Evolutionary conservation across 2,797 vertebrate species (phyloP).

Genomic region (Sebastes oblongus): DNA sequence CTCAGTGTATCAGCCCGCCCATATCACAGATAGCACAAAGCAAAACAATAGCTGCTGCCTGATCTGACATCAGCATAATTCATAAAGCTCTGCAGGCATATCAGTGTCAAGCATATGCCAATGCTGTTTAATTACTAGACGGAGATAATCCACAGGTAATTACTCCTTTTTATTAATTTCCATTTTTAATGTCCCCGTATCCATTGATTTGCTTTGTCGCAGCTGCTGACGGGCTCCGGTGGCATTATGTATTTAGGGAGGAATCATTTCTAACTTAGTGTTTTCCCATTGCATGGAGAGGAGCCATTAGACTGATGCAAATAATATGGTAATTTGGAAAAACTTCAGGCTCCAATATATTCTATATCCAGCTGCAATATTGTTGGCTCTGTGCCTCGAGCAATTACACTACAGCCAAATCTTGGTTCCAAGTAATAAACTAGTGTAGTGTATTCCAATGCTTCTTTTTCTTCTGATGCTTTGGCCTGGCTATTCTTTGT

Average conservation of each 20-base stretch:
- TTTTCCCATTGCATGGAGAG: constrained; percentile 23
- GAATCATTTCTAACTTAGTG: constrained; percentile 39
- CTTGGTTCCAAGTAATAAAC: constrained; percentile 29
- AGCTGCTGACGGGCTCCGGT: constrained; percentile 36
- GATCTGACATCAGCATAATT: constrained; percentile 61
- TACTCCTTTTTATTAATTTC: constrained; percentile 72
- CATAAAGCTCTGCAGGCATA: constrained; percentile 58
- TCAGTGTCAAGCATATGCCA: constrained; percentile 66
- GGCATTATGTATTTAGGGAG: constrained; percentile 18
- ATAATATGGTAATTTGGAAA: constrained; percentile 59
- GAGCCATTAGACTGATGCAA: constrained; percentile 48
- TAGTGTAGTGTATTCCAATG: neutral
- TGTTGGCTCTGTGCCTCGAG: constrained; percentile 36
- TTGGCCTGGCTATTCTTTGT: neutral
- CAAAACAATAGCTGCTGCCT: constrained; percentile 55
- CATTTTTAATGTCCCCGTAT: constrained; percentile 57
- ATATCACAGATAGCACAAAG: constrained; percentile 40
- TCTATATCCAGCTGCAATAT: constrained; percentile 44
- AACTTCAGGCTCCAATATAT: constrained; percentile 29
- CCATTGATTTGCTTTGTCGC: constrained; percentile 54
- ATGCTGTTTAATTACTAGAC: constrained; percentile 68
- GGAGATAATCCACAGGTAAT: constrained; percentile 74
- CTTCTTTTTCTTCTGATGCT: neutral
- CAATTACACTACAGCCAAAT: constrained; percentile 17
- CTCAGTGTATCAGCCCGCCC: constrained; percentile 12